Base-by-base conservation (phyloP, 2,797 vertebrate genomes). In the Clarias platycephalus region DNA sequence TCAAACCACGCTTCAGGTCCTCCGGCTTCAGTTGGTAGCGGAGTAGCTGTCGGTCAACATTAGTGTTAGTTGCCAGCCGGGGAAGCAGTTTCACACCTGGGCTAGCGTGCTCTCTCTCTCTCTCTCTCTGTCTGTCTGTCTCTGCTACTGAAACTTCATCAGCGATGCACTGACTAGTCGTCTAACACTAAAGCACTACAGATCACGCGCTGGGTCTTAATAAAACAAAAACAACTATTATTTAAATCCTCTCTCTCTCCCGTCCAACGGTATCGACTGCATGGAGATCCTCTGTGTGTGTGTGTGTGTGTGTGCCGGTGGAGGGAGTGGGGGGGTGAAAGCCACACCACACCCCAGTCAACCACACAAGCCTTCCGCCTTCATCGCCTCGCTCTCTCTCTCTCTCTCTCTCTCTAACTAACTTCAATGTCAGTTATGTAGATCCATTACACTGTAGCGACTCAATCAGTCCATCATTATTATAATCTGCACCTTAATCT, bases 371-470 rank as follows among this genome's bases (percentile, higher is more conserved):
- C 92, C 93, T 88, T 95, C 94, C 94, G 94, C 94, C 83, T 85
- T 89, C 88, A 81, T 90, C 86, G 90, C 1, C 44, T 49, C 44
- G 12, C 2, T 49, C 44, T 49, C 44, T 49, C 93, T 93, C 92
- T 1, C 44, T 49, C 44, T 49, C 2, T 49, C 44, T 49, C 44
- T 49, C 93, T 93, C 92, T 87, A 89, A 90, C 91, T 92, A 89
- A 91, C 92, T 94, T 91, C 92, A 89, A 94, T 93, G 80, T 89
- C 87, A 86, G 92, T 93, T 82, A 94, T 94, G 90, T 94, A 92
- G 90, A 89, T 49, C 90, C 81, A 90, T 6, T 16, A 6, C 13
- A 1, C 84, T 88, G 16, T 16, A 1, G 84, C 89, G 15, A 75
- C 64, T 26, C 26, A 66, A 72, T n/a, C 12, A 24, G 63, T 63